Percentiles rank a stretch among this genome's conserved stretches.
These are phyloP conservation scores for Nerophis ophidion DNA, from an alignment of 2,113 vertebrate species.

Conservation along the genomic window DNA sequence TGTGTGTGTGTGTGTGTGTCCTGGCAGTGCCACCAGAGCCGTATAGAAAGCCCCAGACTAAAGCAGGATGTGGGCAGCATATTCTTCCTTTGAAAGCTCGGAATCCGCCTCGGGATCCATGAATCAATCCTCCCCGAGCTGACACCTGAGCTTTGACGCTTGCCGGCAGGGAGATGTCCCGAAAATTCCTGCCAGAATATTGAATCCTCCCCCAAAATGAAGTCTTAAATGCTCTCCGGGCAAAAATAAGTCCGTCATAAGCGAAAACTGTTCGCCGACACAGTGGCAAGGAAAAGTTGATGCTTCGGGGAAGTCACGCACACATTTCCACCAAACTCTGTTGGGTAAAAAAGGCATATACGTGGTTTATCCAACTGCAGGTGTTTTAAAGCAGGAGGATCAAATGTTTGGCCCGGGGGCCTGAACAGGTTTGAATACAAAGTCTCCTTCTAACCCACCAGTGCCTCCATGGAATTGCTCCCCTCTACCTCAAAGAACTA, in stretches of 20 bases:
- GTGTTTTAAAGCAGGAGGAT: too few species aligned
- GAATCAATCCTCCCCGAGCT: slow-evolving; percentile 18
- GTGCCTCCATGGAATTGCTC: too few species aligned
- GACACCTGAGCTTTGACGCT: slow-evolving; percentile 39
- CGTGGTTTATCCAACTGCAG: too few species aligned
- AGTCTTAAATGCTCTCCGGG: background rate
- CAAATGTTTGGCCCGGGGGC: too few species aligned
- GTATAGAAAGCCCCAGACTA: slow-evolving; percentile 20
- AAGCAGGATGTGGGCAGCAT: slow-evolving; percentile 16
- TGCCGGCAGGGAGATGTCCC: slow-evolving; percentile 4
- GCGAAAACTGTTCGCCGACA: too few species aligned
- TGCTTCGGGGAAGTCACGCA: too few species aligned
- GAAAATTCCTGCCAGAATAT: background rate
- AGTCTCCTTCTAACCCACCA: too few species aligned
- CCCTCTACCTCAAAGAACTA: too few species aligned
- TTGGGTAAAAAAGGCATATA: too few species aligned
- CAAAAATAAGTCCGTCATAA: background rate
- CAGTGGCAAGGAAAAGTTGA: too few species aligned
- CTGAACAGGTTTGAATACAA: too few species aligned
- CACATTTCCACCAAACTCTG: background rate
- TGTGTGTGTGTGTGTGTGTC: background rate
- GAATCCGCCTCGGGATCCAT: slow-evolving; percentile 5
- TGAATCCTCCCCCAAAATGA: background rate
- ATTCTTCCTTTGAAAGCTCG: slow-evolving; percentile 29
- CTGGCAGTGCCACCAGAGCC: background rate